Base-by-base conservation (phyloP, 2,797 vertebrate species). In the Chelmon rostratus region DNA sequence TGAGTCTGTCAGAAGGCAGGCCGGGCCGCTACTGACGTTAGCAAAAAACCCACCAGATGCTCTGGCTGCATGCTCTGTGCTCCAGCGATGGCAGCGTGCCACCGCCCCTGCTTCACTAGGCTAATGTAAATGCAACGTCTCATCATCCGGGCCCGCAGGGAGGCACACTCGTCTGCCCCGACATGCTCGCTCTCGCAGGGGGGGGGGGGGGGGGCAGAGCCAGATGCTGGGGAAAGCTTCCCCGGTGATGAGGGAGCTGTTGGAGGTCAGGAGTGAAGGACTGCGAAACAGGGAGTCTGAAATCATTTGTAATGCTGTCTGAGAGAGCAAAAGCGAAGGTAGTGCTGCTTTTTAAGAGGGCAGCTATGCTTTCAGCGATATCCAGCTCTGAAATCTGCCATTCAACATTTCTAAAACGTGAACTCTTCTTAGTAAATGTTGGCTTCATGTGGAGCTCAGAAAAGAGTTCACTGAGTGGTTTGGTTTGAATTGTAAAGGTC, bases 81-180 rank as follows among this genome's bases (percentile, higher is more conserved):
- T 73, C 42, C 76, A 18, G 35, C 1, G 77, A 68, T 93, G 90
- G 91, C 91, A 76, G 76, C 2, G 37, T 19, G 80, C 89, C 90
- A 75, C 79, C 5, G 61, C 85, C 88, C 53, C 82, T 84, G 91
- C 89, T 77, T 81, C 80, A 77, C 84, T 73, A 56, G 82, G 80
- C 83, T 89, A 81, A 92, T 89, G 85, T 85, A 90, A 91, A 91
- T 84, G 86, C 84, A 69, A 78, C 13, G 74, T 86, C 86, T 90
- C 87, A 88, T 89, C 86, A 84, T 87, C 56, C n/a, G 23, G 68
- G 73, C 76, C 88, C 64, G 9, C 15, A 38, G 86, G 86, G 87
- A 87, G 78, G 66, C 64, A 79, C 70, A 76, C 87, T 86, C 76
- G 33, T 83, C 69, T 83, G 83, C 73, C 83, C 73, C 49, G 71